Evolutionary conservation across 2,113 vertebrate genomes (phyloP).

Genomic region (Eulacestoma nigropectus): DNA sequence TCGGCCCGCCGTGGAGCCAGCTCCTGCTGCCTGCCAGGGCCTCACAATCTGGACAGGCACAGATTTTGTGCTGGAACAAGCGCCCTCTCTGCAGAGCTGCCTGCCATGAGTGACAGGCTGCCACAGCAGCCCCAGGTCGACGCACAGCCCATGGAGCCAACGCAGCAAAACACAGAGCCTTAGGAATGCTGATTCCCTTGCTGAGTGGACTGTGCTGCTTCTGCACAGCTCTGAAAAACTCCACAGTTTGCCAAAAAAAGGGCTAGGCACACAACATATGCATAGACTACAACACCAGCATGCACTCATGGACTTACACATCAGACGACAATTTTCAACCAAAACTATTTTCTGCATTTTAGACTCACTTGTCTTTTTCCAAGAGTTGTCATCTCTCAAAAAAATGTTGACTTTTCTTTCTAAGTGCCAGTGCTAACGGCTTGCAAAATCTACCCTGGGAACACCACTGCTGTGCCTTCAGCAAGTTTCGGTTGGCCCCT

Average conservation of each 20-base stretch:
- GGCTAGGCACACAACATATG: neutral
- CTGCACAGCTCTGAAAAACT: neutral
- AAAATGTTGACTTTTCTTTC: neutral
- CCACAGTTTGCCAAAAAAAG: neutral
- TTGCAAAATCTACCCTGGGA: neutral
- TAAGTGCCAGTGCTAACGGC: neutral
- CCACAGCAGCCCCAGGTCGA: neutral
- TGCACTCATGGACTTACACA: fast-evolving
- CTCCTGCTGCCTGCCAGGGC: slow-evolving; percentile 36
- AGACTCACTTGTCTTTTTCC: neutral
- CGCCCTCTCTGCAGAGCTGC: neutral
- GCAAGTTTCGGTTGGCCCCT: neutral
- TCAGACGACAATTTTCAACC: neutral
- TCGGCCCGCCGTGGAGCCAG: neutral
- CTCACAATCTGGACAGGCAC: slow-evolving; percentile 4
- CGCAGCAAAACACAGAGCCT: neutral
- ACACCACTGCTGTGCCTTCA: neutral
- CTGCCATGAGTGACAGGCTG: neutral
- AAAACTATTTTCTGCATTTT: neutral
- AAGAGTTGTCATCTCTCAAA: neutral
- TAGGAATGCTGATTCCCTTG: fast-evolving
- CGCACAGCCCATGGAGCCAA: fast-evolving
- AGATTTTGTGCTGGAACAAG: neutral
- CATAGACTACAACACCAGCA: neutral
- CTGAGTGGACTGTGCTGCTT: neutral